Conservation (phyloP, 1,140 invertebrate species). For the Drusus annulatus region DNA sequence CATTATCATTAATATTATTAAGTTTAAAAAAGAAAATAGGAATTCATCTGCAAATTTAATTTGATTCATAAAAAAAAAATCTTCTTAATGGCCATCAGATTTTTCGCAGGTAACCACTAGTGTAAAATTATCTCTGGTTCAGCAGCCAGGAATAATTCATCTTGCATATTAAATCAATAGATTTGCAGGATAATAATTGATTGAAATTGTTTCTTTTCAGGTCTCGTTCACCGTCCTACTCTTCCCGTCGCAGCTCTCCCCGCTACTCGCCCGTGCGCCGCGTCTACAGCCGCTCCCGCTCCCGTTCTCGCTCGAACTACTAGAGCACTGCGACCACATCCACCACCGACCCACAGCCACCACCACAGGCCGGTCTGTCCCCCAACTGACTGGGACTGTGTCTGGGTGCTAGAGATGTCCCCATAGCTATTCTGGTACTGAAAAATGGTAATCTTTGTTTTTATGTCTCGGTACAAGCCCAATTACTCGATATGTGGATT, state of each 20-base stretch:
- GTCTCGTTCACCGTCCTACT: constrained; percentile 84
- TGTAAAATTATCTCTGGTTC: too few relatives aligned
- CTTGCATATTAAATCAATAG: too few relatives aligned
- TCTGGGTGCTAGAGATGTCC: background rate
- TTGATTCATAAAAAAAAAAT: too few relatives aligned
- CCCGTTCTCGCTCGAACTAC: constrained; percentile 71
- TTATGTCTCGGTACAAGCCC: background rate
- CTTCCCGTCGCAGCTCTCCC: constrained; percentile 85
- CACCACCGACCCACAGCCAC: too few relatives aligned
- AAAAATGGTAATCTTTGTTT: constrained; percentile 17
- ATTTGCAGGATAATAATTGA: too few relatives aligned
- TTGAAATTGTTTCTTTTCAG: constrained; percentile 59
- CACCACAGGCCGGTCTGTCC: background rate
- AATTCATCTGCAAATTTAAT: too few relatives aligned
- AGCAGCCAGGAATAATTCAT: too few relatives aligned
- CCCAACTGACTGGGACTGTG: background rate
- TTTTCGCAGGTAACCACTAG: too few relatives aligned
- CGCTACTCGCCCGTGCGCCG: constrained; percentile 89
- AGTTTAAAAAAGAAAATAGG: too few relatives aligned
- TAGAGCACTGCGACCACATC: constrained; percentile 59
- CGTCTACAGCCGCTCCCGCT: constrained; percentile 84
- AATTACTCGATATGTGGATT: background rate
- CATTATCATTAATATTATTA: too few relatives aligned
- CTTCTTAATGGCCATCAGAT: too few relatives aligned
- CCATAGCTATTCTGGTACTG: constrained; percentile 42